Conservation (phyloP, 2,888 invertebrate species). For the Hermaeophaga mercurialis region DNA sequence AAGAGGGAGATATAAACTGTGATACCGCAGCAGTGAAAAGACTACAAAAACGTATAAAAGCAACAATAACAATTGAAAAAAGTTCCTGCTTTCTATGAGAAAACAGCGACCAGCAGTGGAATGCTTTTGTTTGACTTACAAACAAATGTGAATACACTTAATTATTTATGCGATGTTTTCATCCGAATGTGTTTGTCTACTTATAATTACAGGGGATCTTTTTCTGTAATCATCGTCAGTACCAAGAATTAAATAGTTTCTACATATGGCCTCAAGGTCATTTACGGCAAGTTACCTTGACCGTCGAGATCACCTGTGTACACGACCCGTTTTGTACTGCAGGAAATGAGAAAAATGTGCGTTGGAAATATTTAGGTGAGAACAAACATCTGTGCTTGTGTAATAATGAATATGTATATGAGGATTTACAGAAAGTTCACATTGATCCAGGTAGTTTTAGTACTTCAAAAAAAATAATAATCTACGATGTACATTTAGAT, state of each 20-base stretch:
- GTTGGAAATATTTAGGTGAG: background rate
- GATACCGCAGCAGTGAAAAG: background rate
- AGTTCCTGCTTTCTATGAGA: slow-evolving; percentile 13
- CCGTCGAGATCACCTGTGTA: slow-evolving; percentile 11
- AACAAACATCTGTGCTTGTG: background rate
- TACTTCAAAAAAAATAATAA: no score
- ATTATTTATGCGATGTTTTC: slow-evolving; percentile 18
- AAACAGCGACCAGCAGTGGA: slow-evolving; percentile 21
- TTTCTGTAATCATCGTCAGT: background rate
- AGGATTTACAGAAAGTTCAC: no score
- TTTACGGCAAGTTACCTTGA: slow-evolving; percentile 13
- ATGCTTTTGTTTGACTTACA: slow-evolving; percentile 22
- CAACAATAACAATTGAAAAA: slow-evolving; percentile 17
- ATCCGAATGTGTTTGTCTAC: slow-evolving; percentile 8
- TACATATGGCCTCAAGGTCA: slow-evolving; percentile 5
- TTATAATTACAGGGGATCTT: slow-evolving; percentile 15
- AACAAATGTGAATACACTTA: slow-evolving; percentile 22
- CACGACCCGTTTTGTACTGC: background rate
- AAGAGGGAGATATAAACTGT: background rate
- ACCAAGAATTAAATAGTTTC: background rate
- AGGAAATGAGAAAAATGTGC: background rate
- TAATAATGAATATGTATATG: background rate
- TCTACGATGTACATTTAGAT: no score
- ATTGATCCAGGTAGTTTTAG: no score
- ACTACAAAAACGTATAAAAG: slow-evolving; percentile 3